Evolutionary conservation across 2,797 vertebrate genomes (phyloP), one percentile per base, ranked within the genome.

Genomic region (Notolepis coatsorum): DNA sequence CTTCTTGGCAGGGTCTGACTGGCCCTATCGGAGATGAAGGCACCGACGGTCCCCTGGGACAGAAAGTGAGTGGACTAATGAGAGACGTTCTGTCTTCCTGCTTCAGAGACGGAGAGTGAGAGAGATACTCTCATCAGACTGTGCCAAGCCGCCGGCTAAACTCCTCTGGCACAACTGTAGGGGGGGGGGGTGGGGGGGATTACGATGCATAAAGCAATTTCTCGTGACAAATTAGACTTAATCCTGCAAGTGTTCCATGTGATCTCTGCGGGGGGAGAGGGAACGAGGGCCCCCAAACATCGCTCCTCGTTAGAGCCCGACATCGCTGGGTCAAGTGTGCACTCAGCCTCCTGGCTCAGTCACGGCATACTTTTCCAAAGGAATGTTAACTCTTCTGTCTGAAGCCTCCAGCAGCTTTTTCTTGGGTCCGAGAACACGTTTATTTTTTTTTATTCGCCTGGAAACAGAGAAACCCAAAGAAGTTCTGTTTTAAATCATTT

Each of bases 1-100:
- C n/a, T n/a, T n/a, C n/a, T n/a, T n/a, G n/a, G 59, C 90, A 99
- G 98, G 98, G 98, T 80, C 84, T 97, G 88, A 96, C 94, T 15
- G 98, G 97, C 71, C 95, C 96, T 55, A 84, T 93, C 71, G 98
- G 98, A 88, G 94, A 95, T 31, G 80, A 61, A 42, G 97, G 98
- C 17, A 88, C 88, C 1, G 80, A 92, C 31, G 97, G 97, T 80
- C 92, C 91, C 75, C 80, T 64, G 41, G 98, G 97, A 84, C 95
- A 95, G 86, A 99, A 99, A 92, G 98, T 99, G 91, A 94, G 89
- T 82, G 69, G n/a, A 81, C 84, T 88, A 89, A 79, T 67, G 66
- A 81, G 66, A 81, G 79, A 68, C 67, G 75, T 83, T 70, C 54
- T 52, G 39, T 58, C 65, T 84, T 78, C 58, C 68, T 64, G 74